Base-by-base conservation (phyloP, 2,888 invertebrate species). In the Drosophila prolongata region DNA sequence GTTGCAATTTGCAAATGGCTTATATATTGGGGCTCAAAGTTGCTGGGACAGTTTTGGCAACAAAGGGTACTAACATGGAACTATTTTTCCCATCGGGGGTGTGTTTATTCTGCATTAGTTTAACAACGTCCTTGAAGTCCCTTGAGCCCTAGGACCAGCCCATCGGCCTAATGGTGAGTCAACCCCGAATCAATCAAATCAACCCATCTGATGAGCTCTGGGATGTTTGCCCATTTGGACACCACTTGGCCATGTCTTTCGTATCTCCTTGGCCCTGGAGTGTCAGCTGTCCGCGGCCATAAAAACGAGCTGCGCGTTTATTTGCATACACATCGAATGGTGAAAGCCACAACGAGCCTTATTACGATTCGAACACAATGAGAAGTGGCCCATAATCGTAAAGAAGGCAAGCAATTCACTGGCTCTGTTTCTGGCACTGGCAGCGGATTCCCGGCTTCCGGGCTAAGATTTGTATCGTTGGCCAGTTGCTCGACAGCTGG, bases 311-410 rank as follows among this genome's bases (percentile, higher is more conserved):
- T 35, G 49, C 66, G 46, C 56, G n/a, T 50, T 53, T 86, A 83
- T 81, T 84, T 84, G 89, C 83, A 86, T 86, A 75, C 53, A 67
- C 87, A 82, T 83, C 73, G 80, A 83, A 82, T 70, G 75, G 47
- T 76, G 87, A 86, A 86, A 78, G 88, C 76, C 83, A 65, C 77
- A 76, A 80, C 53, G 43, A 37, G 67, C 62, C 69, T 76, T 74
- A 82, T 82, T 79, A 77, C 73, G 60, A 57, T 38, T 73, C 44
- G 56, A 69, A 61, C 53, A 65, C 78, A 52, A 57, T 64, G 69
- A 44, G 40, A 59, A 53, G 47, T 69, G 71, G 49, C 35, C 64
- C 65, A 85, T 83, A 86, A 88, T 76, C 83, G 83, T 88, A 86
- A 82, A 83, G 69, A 73, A 68, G 72, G 60, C 68, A 79, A 77